phyloP scores from a whole-genome alignment of 2,797 vertebrate species.

The Diplodus puntazzo region DNA sequence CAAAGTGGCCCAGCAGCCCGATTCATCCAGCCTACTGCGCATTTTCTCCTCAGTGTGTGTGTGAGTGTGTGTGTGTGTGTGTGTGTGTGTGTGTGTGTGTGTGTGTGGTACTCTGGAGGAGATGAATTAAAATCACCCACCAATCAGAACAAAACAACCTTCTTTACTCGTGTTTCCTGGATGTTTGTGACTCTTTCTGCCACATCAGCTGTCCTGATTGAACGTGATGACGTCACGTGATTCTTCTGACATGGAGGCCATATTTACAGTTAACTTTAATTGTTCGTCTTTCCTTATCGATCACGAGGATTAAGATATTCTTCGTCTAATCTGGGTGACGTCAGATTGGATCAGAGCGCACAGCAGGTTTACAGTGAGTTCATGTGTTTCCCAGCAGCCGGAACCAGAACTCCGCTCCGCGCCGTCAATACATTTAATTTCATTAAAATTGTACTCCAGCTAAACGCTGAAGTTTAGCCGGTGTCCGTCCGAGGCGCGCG shows the following conservation, averaged over 20 bases:
- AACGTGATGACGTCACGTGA: neutral
- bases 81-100: too few species aligned
- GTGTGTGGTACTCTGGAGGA: neutral
- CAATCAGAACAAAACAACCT: slow-evolving; percentile 16
- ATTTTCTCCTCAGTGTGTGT: neutral
- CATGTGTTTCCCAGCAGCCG: slow-evolving; percentile 19
- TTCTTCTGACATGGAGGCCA: slow-evolving; percentile 1
- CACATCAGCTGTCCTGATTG: neutral
- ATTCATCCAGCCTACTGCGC: slow-evolving; percentile 56
- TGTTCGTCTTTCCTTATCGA: neutral
- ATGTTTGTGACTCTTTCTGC: neutral
- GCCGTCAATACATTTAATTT: slow-evolving; percentile 80
- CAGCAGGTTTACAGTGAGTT: neutral
- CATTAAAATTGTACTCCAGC: slow-evolving; percentile 85
- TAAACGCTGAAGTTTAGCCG: slow-evolving; percentile 86
- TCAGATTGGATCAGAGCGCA: neutral
- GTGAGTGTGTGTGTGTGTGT: slow-evolving; percentile 19
- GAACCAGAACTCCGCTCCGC: slow-evolving; percentile 44
- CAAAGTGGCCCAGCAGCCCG: slow-evolving; percentile 68
- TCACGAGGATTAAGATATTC: neutral
- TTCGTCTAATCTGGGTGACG: neutral
- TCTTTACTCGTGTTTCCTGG: slow-evolving; percentile 12
- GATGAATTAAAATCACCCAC: slow-evolving; percentile 8
- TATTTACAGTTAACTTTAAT: neutral
- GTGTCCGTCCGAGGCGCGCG: slow-evolving; percentile 79